Evolutionary conservation across 2,113 vertebrate genomes (phyloP).

Genomic region (Electrona antarctica): DNA sequence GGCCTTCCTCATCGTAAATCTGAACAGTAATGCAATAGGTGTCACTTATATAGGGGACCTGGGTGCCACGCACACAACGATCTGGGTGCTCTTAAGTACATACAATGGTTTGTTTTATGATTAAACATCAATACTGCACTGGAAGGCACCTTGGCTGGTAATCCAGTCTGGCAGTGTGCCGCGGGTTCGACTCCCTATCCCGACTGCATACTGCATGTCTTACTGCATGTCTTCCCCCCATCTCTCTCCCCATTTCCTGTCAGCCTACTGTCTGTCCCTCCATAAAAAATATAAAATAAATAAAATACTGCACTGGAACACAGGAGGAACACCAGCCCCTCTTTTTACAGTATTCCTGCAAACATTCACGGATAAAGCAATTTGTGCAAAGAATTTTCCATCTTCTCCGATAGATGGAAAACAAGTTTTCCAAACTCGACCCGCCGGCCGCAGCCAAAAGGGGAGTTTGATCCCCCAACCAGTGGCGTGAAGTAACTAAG

Average conservation of each 20-base stretch:
- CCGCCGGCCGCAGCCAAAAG: not conserved
- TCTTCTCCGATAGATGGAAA: constrained; percentile 53
- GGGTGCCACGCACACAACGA: constrained; percentile 1
- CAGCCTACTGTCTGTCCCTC: no score
- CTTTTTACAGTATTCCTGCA: constrained; percentile 43
- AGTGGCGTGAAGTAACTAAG: no score
- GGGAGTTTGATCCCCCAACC: not conserved
- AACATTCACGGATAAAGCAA: constrained; percentile 67
- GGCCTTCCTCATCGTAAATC: no score
- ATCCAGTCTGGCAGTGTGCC: no score
- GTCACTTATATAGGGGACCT: not conserved
- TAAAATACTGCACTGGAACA: constrained; percentile 52
- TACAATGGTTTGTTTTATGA: constrained; percentile 7
- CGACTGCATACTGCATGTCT: no score
- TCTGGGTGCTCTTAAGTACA: not conserved
- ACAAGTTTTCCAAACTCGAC: constrained; percentile 1
- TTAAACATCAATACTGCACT: not conserved
- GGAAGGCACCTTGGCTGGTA: no score
- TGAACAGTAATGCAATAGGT: no score
- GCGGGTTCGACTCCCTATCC: no score
- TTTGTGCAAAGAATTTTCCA: constrained; percentile 56
- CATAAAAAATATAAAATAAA: no score
- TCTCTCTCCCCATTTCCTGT: no score
- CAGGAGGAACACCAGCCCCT: constrained; percentile 44
- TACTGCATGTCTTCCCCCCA: no score